Conservation (phyloP, 2,113 vertebrate genomes). For the Amphiprion percula region DNA sequence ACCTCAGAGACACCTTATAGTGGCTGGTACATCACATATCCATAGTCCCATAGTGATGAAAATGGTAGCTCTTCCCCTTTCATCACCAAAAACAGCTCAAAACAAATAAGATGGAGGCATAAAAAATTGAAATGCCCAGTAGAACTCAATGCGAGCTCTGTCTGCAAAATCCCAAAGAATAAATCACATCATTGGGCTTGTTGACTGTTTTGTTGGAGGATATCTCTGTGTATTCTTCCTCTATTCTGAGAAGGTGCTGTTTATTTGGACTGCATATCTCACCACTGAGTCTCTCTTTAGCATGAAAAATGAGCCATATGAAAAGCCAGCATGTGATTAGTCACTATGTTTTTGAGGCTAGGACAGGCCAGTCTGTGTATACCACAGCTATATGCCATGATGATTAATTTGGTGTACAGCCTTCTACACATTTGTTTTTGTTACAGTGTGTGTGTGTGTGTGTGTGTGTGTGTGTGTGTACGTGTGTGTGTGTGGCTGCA, state of each 20-base stretch:
- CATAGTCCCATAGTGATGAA: background rate
- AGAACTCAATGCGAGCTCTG: background rate
- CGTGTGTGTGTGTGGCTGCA: conserved; percentile 2
- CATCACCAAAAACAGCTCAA: background rate
- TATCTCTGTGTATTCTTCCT: conserved; percentile 12
- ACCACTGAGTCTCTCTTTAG: conserved; percentile 49
- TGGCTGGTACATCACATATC: background rate
- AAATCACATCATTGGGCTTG: conserved; percentile 41
- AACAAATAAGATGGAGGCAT: conserved; percentile 11
- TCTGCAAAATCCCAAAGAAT: conserved; percentile 31
- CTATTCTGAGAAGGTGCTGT: conserved; percentile 30
- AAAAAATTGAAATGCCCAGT: background rate
- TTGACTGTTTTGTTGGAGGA: conserved; percentile 28
- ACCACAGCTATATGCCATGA: conserved; percentile 51
- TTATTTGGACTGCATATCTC: conserved; percentile 51
- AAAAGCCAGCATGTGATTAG: conserved; percentile 58
- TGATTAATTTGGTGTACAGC: conserved; percentile 63
- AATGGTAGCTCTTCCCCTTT: background rate
- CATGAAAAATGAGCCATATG: conserved; percentile 66
- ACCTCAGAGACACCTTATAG: background rate
- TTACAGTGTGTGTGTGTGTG: conserved; percentile 8
- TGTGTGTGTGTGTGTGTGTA: conserved; percentile 1
- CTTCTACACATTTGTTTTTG: conserved; percentile 49
- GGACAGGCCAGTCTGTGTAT: conserved; percentile 40
- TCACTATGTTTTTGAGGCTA: conserved; percentile 56